A percentile compares a stretch with the other conserved stretches of the same genome.
These are phyloP conservation scores for Gordius sp. DNA, from an alignment of 2,888 invertebrate genomes.

Conservation along the genomic window DNA sequence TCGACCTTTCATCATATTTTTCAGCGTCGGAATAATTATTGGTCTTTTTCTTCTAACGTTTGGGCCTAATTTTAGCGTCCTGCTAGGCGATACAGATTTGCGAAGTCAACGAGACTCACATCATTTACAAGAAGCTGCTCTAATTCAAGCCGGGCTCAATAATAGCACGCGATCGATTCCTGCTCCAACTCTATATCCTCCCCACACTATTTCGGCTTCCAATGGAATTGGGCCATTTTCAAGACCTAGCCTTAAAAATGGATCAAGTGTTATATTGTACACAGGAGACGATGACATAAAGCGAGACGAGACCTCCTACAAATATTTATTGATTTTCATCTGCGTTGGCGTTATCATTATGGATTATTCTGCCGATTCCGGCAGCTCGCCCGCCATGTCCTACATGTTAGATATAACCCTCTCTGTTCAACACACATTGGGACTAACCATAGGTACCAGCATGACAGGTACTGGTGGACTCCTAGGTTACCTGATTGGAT, in stretches of 20 bases:
- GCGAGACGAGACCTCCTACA: not conserved
- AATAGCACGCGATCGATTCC: not conserved
- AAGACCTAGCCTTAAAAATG: not conserved
- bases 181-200: not conserved
- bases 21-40: not conserved
- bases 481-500: conserved; percentile 3
- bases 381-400: conserved; percentile 10
- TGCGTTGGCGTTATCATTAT: conserved; percentile 14
- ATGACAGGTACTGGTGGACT: conserved; percentile 13
- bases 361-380: conserved; percentile 10
- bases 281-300: not conserved
- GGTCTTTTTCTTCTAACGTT: not conserved
- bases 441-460: conserved; percentile 6
- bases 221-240: not conserved
- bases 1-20: conserved; percentile 5
- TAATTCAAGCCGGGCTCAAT: too few species aligned
- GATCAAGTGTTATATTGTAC: not conserved
- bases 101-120: not conserved
- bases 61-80: conserved; percentile 7
- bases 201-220: not conserved
- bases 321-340: conserved; percentile 6
- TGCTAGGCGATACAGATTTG: not conserved
- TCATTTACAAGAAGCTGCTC: too few species aligned
- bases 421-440: not conserved
- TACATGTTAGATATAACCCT: conserved; percentile 14